These are phyloP conservation scores for Drosophila jambulina DNA, from an alignment of 1,140 invertebrate genomes.

Conservation along the genomic window DNA sequence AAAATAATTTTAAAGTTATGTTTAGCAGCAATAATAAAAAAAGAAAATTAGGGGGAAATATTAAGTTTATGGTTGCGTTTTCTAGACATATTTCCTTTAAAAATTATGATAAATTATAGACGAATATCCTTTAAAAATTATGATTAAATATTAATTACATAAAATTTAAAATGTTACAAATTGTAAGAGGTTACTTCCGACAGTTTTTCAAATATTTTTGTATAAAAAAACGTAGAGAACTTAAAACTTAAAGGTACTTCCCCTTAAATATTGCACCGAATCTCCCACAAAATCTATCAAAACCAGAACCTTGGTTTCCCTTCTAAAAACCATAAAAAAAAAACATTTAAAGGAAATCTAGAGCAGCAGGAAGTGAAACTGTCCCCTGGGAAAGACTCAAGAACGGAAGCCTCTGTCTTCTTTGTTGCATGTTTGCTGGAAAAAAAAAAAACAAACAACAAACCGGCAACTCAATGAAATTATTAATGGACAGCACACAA, in stretches of 20 bases:
- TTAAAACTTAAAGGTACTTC: neutral
- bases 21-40: neutral
- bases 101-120: neutral
- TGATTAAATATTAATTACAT: neutral
- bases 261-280: neutral
- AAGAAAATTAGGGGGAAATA: neutral
- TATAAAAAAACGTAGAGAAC: neutral
- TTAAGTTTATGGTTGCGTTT: neutral
- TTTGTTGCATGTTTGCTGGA: conserved; percentile 25
- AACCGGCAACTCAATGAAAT: conserved; percentile 68
- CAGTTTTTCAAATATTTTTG: too few relatives aligned
- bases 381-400: conserved; percentile 5
- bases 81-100: neutral
- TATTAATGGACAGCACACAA: conserved; percentile 73
- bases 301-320: neutral
- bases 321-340: neutral
- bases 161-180: too few relatives aligned
- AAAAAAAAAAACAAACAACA: conserved; percentile 37
- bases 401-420: conserved; percentile 62
- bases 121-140: neutral
- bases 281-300: neutral
- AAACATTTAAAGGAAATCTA: neutral
- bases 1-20: too few relatives aligned
- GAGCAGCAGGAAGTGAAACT: conserved; percentile 22
- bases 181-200: too few relatives aligned